A percentile compares a stretch with the other conserved stretches of the same genome.
These are phyloP conservation scores for Crocidura indochinensis DNA, from an alignment of 2,797 vertebrate species.

Conservation along the genomic window DNA sequence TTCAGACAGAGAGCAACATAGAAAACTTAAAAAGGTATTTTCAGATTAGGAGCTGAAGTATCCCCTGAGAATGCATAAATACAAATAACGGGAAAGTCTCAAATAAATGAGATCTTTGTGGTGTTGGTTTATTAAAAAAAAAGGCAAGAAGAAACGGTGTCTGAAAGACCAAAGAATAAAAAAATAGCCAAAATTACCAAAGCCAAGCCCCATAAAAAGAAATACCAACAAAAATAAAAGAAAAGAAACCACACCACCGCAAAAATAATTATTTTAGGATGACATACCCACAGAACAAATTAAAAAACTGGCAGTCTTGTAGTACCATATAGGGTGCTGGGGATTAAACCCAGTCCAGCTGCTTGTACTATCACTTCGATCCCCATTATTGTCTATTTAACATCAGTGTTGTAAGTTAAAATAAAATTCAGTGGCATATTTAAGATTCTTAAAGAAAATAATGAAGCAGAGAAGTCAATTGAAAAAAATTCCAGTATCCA, in stretches of 20 bases:
- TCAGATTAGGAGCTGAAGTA: conserved; percentile 35
- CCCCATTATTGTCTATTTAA: background rate
- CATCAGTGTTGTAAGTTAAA: background rate
- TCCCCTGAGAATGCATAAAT: background rate
- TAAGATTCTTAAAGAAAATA: background rate
- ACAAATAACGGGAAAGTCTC: background rate
- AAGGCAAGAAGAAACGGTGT: conserved; percentile 12
- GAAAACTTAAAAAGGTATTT: conserved; percentile 8
- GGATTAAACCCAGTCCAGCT: no score
- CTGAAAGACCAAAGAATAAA: background rate
- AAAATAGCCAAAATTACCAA: conserved; percentile 35
- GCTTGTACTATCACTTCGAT: no score
- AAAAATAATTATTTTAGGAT: conserved; percentile 53
- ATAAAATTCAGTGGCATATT: conserved; percentile 34
- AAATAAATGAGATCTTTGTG: background rate
- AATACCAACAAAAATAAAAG: background rate
- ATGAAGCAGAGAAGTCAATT: no score
- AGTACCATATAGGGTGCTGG: no score
- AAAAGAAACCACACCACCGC: conserved; percentile 8
- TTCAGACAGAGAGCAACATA: conserved; percentile 16
- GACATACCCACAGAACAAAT: background rate
- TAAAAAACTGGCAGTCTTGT: background rate
- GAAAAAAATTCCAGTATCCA: no score
- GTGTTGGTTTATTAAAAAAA: background rate
- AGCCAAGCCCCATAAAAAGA: background rate